Percentiles rank a stretch among this genome's conserved stretches.
Conservation (phyloP, 1,140 invertebrate genomes). For the Leptinotarsa lineolata region DNA sequence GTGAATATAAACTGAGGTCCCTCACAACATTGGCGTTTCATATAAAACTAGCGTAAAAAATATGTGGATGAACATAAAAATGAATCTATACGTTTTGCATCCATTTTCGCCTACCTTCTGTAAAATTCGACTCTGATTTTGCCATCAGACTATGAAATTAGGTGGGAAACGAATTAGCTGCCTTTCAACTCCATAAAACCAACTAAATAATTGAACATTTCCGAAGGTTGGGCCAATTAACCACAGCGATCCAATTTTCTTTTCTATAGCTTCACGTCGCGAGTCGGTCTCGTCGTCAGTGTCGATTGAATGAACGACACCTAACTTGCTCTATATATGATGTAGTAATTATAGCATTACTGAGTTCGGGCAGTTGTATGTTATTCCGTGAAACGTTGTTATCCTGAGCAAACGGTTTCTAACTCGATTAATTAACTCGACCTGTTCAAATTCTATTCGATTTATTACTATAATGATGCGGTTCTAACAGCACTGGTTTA, state of each 20-base stretch:
- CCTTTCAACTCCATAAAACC: not conserved
- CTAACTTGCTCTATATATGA: not conserved
- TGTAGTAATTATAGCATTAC: not conserved
- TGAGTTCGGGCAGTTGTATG: slow-evolving; percentile 1
- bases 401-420: not conserved
- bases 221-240: not conserved
- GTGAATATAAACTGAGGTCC: no score
- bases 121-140: no score
- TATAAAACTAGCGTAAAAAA: no score
- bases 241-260: slow-evolving; percentile 8
- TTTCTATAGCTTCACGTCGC: slow-evolving; percentile 1
- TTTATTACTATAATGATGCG: no score
- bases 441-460: not conserved
- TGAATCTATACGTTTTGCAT: no score
- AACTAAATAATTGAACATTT: slow-evolving; percentile 4
- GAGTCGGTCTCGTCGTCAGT: not conserved
- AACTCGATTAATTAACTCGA: slow-evolving; percentile 1
- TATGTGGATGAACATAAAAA: no score
- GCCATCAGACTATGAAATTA: not conserved
- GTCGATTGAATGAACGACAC: not conserved
- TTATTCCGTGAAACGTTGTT: not conserved
- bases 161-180: not conserved
- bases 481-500: no score
- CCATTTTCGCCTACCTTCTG: no score
- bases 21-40: no score